Evolutionary conservation across 53 echinoderm and acorn worm species (phyloP).

Genomic region (Paelopatides confundens): DNA sequence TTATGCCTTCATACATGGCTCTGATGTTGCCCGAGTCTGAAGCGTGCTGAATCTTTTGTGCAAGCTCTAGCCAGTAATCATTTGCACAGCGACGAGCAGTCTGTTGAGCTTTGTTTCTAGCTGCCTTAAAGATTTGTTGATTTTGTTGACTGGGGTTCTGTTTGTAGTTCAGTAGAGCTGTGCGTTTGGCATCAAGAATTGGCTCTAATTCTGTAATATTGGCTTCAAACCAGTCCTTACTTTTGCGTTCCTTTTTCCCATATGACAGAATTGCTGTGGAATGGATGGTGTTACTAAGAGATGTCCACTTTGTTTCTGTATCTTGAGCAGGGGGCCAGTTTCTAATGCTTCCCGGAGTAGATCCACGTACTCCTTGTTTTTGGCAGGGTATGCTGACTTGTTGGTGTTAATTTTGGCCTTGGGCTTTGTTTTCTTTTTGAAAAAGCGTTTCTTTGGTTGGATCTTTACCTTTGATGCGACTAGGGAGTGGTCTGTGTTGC

Average conservation of each 20-base stretch:
- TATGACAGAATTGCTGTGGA: neutral
- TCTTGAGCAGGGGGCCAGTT: neutral
- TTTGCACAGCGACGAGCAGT: neutral
- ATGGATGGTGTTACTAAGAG: neutral
- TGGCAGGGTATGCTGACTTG: neutral
- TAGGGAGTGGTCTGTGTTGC: too few species aligned
- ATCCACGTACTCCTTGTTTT: too few species aligned
- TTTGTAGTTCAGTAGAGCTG: slow-evolving; percentile 21
- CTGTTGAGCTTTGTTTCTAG: too few species aligned
- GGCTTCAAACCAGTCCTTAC: slow-evolving; percentile 45
- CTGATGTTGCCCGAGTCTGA: slow-evolving; percentile 21
- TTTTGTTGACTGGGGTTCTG: too few species aligned
- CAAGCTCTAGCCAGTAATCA: slow-evolving; percentile 46
- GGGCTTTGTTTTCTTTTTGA: neutral
- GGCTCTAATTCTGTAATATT: slow-evolving; percentile 27
- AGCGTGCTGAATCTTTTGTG: slow-evolving; percentile 15
- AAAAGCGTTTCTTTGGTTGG: neutral
- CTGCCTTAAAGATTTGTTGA: too few species aligned
- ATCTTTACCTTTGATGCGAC: neutral
- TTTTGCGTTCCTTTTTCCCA: slow-evolving; percentile 22
- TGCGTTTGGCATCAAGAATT: slow-evolving; percentile 48
- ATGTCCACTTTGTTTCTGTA: neutral
- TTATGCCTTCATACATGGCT: slow-evolving; percentile 56
- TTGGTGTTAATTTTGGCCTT: neutral
- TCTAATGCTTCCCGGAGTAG: too few species aligned